Conservation (phyloP, 2,113 vertebrate genomes). For the Lepisosteus osseus region DNA sequence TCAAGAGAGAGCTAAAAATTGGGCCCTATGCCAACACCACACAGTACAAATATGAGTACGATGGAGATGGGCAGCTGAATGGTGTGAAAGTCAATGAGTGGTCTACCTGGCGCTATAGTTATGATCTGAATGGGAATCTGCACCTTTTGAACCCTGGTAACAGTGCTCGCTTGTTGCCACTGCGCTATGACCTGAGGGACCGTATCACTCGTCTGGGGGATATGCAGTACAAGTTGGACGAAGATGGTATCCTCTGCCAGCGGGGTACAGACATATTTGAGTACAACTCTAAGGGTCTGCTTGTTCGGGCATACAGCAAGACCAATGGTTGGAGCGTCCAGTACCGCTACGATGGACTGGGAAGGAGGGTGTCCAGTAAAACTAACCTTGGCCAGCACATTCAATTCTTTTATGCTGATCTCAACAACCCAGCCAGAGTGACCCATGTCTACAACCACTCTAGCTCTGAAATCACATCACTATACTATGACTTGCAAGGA, state of each 20-base stretch:
- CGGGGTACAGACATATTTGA: constrained; percentile 88
- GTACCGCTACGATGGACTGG: constrained; percentile 91
- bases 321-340: constrained; percentile 87
- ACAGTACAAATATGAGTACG: constrained; percentile 96
- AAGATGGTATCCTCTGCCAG: constrained; percentile 91
- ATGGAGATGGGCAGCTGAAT: constrained; percentile 92
- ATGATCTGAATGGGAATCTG: constrained; percentile 95
- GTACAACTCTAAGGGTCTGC: constrained; percentile 96
- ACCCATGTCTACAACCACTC: constrained; percentile 98
- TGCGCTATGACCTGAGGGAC: constrained; percentile 93
- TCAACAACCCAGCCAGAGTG: constrained; percentile 88
- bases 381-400: constrained; percentile 94
- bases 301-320: constrained; percentile 89
- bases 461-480: constrained; percentile 91
- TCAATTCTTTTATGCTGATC: constrained; percentile 96
- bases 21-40: constrained; percentile 97
- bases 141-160: constrained; percentile 92
- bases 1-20: constrained; percentile 95
- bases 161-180: constrained; percentile 85
- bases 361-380: constrained; percentile 89
- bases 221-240: constrained; percentile 90
- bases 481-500: constrained; percentile 96
- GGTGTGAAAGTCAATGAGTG: constrained; percentile 94
- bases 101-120: constrained; percentile 97
- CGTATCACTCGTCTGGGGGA: constrained; percentile 93